Evolutionary conservation across 2,797 vertebrate genomes (phyloP).

Genomic region (Orestias chungarensis): DNA sequence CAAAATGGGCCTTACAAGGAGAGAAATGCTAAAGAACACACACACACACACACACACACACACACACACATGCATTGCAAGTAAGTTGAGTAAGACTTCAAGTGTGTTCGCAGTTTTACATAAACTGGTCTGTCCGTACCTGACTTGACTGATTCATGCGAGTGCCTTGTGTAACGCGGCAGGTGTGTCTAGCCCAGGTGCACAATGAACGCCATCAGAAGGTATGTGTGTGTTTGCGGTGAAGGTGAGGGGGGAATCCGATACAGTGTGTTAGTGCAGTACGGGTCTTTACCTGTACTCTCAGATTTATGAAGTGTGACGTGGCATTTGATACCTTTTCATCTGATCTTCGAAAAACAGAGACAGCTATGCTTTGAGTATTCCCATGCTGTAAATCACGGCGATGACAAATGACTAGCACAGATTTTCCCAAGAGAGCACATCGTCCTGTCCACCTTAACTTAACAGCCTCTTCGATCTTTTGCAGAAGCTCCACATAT

Average conservation of each 20-base stretch:
- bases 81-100: conserved; percentile 59
- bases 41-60: background rate
- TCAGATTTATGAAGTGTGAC: conserved; percentile 56
- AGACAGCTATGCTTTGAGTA: conserved; percentile 23
- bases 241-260: conserved; percentile 40
- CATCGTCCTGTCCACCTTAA: conserved; percentile 48
- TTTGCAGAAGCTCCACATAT: conserved; percentile 56
- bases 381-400: conserved; percentile 47
- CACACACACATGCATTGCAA: conserved; percentile 42
- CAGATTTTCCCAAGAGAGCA: conserved; percentile 39
- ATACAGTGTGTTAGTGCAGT: conserved; percentile 35
- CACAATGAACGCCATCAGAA: conserved; percentile 21
- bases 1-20: no score
- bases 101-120: conserved; percentile 55
- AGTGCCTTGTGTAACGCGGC: conserved; percentile 54
- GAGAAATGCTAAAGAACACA: no score
- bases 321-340: conserved; percentile 32
- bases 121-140: conserved; percentile 52
- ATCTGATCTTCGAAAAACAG: conserved; percentile 26
- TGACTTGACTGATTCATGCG: conserved; percentile 68
- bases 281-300: conserved; percentile 31
- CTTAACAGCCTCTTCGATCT: conserved; percentile 55
- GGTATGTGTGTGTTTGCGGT: conserved; percentile 34
- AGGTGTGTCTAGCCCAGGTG: conserved; percentile 73
- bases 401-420: conserved; percentile 48